Conservation (phyloP, 1,140 invertebrate genomes). For the Drosophila cardini region DNA sequence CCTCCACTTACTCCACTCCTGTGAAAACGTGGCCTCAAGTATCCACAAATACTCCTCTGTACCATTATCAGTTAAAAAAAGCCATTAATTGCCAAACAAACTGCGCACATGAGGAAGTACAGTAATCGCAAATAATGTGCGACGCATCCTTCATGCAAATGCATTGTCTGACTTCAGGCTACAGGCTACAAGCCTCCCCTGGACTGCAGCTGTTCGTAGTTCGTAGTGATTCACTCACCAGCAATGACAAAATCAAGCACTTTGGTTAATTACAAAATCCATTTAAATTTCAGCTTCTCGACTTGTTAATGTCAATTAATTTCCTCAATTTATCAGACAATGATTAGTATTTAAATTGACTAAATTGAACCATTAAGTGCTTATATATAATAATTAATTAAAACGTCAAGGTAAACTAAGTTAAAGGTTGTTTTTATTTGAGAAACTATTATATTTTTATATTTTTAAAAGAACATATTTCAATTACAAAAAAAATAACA, state of each 20-base stretch:
- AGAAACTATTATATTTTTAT: too few relatives aligned
- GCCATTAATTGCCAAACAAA: slow-evolving; percentile 39
- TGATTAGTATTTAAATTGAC: background rate
- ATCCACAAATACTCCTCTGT: slow-evolving; percentile 10
- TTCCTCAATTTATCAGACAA: background rate
- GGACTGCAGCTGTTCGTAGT: background rate
- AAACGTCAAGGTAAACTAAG: too few relatives aligned
- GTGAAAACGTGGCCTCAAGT: slow-evolving; percentile 14
- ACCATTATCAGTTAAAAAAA: slow-evolving; percentile 36
- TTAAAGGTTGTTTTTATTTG: too few relatives aligned
- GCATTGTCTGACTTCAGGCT: slow-evolving; percentile 8
- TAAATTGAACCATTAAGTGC: background rate
- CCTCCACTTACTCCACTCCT: background rate
- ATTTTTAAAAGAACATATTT: too few relatives aligned
- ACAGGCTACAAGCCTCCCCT: too few relatives aligned
- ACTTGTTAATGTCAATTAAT: slow-evolving; percentile 5
- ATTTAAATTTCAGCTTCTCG: background rate
- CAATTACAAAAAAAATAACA: too few relatives aligned
- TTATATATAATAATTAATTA: too few relatives aligned
- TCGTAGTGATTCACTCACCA: background rate
- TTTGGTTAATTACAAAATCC: slow-evolving; percentile 23
- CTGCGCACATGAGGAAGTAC: slow-evolving; percentile 17
- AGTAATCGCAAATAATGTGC: slow-evolving; percentile 20
- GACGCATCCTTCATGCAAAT: background rate
- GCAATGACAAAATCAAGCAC: background rate